Conservation (phyloP, 2,888 invertebrate genomes). For the Orchesella flavescens region DNA sequence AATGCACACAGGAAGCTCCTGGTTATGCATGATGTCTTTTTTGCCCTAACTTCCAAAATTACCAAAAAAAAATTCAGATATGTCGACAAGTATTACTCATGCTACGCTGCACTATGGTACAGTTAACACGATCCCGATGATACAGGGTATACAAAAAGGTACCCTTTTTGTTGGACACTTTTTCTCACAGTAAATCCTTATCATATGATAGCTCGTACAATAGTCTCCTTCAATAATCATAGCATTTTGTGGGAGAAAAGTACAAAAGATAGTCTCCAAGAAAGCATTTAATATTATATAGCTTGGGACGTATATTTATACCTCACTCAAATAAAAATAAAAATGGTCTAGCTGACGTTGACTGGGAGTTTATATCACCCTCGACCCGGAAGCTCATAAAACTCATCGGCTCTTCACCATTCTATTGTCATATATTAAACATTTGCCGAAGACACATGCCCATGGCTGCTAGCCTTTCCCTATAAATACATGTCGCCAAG, state of each 20-base stretch:
- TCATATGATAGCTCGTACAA: too few species aligned
- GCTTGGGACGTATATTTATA: conserved; percentile 1
- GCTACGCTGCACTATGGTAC: not conserved
- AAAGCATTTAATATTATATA: too few species aligned
- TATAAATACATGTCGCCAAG: not conserved
- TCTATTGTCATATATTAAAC: not conserved
- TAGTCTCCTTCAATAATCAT: not conserved
- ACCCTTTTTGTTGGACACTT: not conserved
- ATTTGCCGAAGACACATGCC: conserved; percentile 2
- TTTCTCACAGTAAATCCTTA: not conserved
- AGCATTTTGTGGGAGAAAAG: conserved; percentile 4
- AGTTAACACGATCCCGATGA: not conserved
- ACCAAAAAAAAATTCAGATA: conserved; percentile 31
- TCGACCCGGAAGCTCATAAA: conserved; percentile 63
- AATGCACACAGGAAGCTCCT: conserved; percentile 41
- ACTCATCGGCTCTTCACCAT: conserved; percentile 45
- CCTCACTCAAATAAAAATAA: not conserved
- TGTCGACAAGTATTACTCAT: not conserved
- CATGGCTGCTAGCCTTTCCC: not conserved
- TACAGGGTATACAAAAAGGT: not conserved
- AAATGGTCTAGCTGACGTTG: conserved; percentile 43
- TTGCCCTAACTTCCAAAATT: conserved; percentile 29
- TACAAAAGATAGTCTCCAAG: not conserved
- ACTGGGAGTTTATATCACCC: conserved; percentile 42
- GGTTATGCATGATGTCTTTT: conserved; percentile 54